Evolutionary conservation across 1,140 invertebrate species (phyloP).

Genomic region (Platorchestia sp.): DNA sequence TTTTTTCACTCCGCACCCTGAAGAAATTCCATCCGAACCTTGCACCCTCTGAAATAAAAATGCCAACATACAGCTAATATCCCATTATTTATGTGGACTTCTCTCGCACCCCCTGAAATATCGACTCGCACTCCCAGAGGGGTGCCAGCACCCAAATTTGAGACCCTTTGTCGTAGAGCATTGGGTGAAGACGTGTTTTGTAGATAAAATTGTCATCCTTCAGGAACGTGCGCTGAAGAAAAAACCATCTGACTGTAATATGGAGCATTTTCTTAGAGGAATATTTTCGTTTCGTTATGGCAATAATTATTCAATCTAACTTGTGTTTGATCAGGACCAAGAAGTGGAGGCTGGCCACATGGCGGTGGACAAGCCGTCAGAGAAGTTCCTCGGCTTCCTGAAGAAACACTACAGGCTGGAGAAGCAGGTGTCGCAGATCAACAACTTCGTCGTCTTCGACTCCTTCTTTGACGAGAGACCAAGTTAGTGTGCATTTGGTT

Average conservation of each 20-base stretch:
- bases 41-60: too few relatives aligned
- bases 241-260: neutral
- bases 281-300: neutral
- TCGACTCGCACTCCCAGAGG: too few relatives aligned
- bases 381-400: constrained; percentile 88
- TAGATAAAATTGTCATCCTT: neutral
- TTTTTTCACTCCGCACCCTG: too few relatives aligned
- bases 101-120: too few relatives aligned
- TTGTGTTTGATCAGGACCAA: constrained; percentile 76
- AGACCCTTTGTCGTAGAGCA: neutral
- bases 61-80: too few relatives aligned
- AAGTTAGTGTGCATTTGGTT: constrained; percentile 56
- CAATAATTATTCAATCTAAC: neutral
- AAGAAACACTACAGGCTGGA: constrained; percentile 84
- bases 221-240: neutral
- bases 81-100: too few relatives aligned
- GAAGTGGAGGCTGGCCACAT: constrained; percentile 80
- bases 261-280: neutral
- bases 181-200: neutral
- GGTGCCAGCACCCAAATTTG: neutral
- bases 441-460: constrained; percentile 90
- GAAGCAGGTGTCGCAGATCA: constrained; percentile 83
- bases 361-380: constrained; percentile 90
- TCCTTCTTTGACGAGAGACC: constrained; percentile 80
- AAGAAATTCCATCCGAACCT: too few relatives aligned